Base-by-base conservation (phyloP, 35 echinoderm and acorn worm species). In the Diadema setosum region DNA sequence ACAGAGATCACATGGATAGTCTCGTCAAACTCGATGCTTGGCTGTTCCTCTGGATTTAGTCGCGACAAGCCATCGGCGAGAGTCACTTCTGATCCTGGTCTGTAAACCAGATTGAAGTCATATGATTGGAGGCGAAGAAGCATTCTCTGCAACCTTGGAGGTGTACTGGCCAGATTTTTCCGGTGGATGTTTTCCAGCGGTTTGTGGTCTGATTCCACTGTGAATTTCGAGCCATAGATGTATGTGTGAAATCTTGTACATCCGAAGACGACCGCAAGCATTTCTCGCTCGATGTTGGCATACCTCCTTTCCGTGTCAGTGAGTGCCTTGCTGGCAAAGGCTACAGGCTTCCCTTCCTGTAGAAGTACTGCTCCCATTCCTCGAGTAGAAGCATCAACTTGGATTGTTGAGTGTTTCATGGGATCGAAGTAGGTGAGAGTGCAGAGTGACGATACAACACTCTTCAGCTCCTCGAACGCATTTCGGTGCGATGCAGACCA, bases 121-220 rank as follows among this genome's bases (percentile, higher is more conserved):
- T 93, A 89, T 44, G 73, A 75, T 39, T 93, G 84, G 6, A 93
- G 33, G 20, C 85, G 12, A 23, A 93, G 73, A 23, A 59, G 80
- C 29, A 87, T 40, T 29, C 84, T 50, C 41, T 93, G 85, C 18
- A 88, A 70, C 34, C 91, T 81, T 48, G 85, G 91, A 43, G 91
- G 85, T 29, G 61, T 74, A 3, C 83, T 81, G 55, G 84, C 75
- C 36, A 93, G 15, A 36, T 70, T 59, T 30, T 92, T 87, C 20
- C 82, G 70, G 25, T 87, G 70, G 25, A 87, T 92, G 55, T 86
- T 87, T 61, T 87, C 91, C 2, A 93, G 29, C 18, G 39, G 76
- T 57, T 91, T 85, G 25, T 91, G 89, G 65, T 91, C 82, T 43
- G 89, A 49, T 36, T 91, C 82, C 12, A 93, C 75, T 6, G 70